These are phyloP conservation scores for Acipenser ruthenus DNA, from an alignment of 2,797 vertebrate genomes.

Conservation along the genomic window DNA sequence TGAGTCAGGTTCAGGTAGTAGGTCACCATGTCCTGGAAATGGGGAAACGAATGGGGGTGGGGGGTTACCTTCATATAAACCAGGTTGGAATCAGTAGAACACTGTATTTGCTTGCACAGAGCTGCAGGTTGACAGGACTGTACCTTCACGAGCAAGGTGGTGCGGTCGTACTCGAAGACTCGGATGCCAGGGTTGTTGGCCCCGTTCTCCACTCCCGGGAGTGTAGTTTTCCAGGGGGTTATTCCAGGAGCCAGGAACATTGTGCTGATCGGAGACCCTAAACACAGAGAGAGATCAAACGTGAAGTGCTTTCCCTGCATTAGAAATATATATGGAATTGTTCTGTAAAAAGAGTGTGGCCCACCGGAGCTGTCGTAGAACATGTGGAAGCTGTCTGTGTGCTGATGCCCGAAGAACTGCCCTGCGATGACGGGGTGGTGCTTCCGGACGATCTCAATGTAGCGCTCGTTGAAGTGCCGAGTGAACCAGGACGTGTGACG, in stretches of 20 bases:
- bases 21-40: constrained; percentile 75
- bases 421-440: constrained; percentile 71
- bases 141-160: constrained; percentile 78
- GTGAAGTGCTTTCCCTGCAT: neutral
- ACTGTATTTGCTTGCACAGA: neutral
- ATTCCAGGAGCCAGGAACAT: constrained; percentile 88
- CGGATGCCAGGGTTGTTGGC: constrained; percentile 93
- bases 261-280: constrained; percentile 68
- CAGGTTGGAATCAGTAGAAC: no score
- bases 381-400: constrained; percentile 86
- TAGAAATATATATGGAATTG: neutral
- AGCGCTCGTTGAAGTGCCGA: constrained; percentile 67
- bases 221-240: constrained; percentile 87
- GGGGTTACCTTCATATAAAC: no score
- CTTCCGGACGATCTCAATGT: constrained; percentile 64
- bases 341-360: neutral
- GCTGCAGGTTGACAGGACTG: constrained; percentile 5
- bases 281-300: constrained; percentile 5
- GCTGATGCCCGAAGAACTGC: constrained; percentile 95
- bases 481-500: constrained; percentile 72
- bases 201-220: constrained; percentile 81
- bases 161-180: constrained; percentile 69
- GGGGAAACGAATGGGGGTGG: neutral
- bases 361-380: constrained; percentile 66
- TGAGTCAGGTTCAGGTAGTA: constrained; percentile 81